These are phyloP conservation scores for Riptortus pedestris DNA, from an alignment of 1,140 invertebrate genomes.

Conservation along the genomic window DNA sequence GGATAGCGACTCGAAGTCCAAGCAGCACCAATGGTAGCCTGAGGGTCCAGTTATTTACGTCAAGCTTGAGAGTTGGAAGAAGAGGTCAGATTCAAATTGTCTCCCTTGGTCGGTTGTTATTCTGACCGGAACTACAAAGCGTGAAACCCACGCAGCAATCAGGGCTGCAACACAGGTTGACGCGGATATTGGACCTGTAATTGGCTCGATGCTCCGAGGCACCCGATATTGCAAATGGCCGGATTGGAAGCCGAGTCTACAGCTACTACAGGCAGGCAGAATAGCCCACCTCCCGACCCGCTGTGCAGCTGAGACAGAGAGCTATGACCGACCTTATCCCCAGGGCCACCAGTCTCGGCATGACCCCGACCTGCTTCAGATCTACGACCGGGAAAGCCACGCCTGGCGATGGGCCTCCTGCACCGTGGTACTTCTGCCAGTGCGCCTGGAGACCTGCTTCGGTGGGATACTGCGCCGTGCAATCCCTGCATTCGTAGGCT, in stretches of 20 bases:
- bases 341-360: constrained; percentile 1
- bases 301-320: not conserved
- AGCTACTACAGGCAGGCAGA: not conserved
- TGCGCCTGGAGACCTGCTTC: constrained; percentile 3
- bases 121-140: too few relatives aligned
- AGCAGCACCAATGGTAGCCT: too few relatives aligned
- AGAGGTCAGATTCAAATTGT: too few relatives aligned
- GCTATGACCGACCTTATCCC: not conserved
- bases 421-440: constrained; percentile 3
- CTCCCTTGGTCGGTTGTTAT: too few relatives aligned
- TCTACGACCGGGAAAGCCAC: not conserved
- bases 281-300: not conserved
- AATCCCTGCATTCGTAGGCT: constrained; percentile 5
- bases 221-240: constrained; percentile 8
- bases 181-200: too few relatives aligned
- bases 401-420: not conserved
- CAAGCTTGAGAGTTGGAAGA: too few relatives aligned
- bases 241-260: not conserved
- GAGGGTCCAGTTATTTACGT: too few relatives aligned
- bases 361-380: constrained; percentile 4
- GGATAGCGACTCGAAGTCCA: too few relatives aligned
- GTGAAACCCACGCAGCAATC: too few relatives aligned
- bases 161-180: too few relatives aligned
- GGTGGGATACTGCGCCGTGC: constrained; percentile 6
- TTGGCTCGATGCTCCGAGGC: too few relatives aligned